Evolutionary conservation across 1,140 invertebrate genomes (phyloP).

Genomic region (Mycetomoellerius zeteki): DNA sequence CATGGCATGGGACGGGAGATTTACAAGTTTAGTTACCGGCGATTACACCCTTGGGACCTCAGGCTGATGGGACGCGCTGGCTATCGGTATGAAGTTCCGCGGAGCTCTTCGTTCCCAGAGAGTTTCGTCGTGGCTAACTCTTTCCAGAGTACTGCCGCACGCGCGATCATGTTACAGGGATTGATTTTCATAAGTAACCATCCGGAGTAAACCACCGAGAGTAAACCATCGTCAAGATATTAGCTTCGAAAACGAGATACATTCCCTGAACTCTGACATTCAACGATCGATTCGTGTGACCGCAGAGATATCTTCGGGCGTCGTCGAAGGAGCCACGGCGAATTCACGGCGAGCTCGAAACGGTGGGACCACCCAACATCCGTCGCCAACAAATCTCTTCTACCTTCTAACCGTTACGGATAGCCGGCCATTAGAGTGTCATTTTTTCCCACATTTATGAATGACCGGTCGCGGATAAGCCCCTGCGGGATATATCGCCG

Average conservation of each 20-base stretch:
- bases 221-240: background rate
- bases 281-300: background rate
- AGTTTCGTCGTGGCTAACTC: slow-evolving; percentile 28
- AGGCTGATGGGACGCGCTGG: slow-evolving; percentile 65
- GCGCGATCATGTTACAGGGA: background rate
- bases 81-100: slow-evolving; percentile 78
- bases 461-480: slow-evolving; percentile 85
- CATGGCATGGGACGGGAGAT: slow-evolving; percentile 78
- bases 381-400: slow-evolving; percentile 81
- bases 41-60: slow-evolving; percentile 84
- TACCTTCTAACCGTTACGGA: slow-evolving; percentile 83
- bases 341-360: background rate
- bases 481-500: slow-evolving; percentile 80
- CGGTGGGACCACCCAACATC: background rate
- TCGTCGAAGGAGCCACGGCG: slow-evolving; percentile 23
- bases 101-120: slow-evolving; percentile 48
- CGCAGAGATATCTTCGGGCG: slow-evolving; percentile 6
- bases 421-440: slow-evolving; percentile 79
- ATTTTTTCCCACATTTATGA: slow-evolving; percentile 84
- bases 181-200: background rate
- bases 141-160: background rate
- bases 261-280: background rate
- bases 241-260: background rate
- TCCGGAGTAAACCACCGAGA: background rate
- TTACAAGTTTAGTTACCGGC: slow-evolving; percentile 86